phyloP scores from a whole-genome alignment of 1,140 invertebrate genomes.

The Lerema accius region DNA sequence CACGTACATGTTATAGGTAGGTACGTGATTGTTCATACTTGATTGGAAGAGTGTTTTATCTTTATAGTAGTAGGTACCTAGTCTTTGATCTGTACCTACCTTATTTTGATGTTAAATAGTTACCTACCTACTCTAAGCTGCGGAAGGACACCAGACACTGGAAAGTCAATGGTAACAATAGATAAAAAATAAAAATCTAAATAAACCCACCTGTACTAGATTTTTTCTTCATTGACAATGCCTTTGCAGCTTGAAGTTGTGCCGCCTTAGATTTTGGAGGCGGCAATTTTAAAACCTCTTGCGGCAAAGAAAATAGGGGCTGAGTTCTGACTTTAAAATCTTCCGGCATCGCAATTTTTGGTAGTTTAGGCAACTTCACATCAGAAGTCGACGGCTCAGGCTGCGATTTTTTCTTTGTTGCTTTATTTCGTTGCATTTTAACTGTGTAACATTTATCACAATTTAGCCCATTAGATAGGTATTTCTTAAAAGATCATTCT shows the following conservation, averaged over 20 bases:
- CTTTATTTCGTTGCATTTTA: conserved; percentile 53
- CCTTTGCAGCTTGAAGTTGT: conserved; percentile 49
- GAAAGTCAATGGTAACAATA: neutral
- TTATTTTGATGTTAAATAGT: too few species aligned
- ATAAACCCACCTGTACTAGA: conserved; percentile 50
- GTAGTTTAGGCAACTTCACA: conserved; percentile 72
- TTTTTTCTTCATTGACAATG: conserved; percentile 47
- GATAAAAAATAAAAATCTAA: neutral
- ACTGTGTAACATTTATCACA: conserved; percentile 24
- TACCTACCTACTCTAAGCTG: too few species aligned
- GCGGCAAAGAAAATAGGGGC: conserved; percentile 81
- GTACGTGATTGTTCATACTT: too few species aligned
- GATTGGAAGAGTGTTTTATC: too few species aligned
- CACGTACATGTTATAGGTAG: too few species aligned
- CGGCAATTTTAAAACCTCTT: conserved; percentile 78
- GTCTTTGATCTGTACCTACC: too few species aligned
- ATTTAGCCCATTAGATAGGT: too few species aligned
- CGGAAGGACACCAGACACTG: too few species aligned
- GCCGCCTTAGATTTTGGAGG: conserved; percentile 54
- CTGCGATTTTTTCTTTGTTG: conserved; percentile 56
- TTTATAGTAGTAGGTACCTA: too few species aligned
- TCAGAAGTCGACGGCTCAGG: conserved; percentile 54
- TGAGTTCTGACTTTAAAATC: conserved; percentile 81
- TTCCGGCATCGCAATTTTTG: conserved; percentile 77
- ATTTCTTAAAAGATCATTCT: too few species aligned